Base-by-base conservation (phyloP, 1,140 invertebrate genomes). In the Anastrepha ludens region DNA sequence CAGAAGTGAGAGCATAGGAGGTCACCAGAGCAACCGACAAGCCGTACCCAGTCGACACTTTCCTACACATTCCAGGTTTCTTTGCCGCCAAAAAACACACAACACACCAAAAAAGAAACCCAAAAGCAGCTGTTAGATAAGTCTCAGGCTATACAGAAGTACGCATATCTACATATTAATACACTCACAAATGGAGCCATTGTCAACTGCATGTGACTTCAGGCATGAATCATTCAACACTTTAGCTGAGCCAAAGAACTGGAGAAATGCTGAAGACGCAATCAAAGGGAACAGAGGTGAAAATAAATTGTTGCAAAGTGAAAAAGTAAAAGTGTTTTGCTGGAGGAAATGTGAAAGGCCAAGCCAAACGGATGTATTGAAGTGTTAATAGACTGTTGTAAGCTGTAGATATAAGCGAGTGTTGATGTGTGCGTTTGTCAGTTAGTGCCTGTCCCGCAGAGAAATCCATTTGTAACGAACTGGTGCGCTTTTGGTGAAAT, bases 241-340 rank as follows among this genome's bases (percentile, higher is more conserved):
- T 47, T 74, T 41, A 74, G 67, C 44, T 44, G 67, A 47, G 7
- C 67, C 67, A 41, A 74, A 74, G 67, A 74, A 47, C 39, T 15
- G 67, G 41, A 47, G 13, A 74, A 44, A 55, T 55, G 11, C 11
- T 55, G 6, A 47, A 47, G 64, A 20, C 64, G 20, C 64, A 20
- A 20, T 20, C 29, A 20, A 65, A 9, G 64, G 65, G 8, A 20
- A 67, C 50, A 74, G 15, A 44, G 17, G 44, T 44, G 67, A 41
- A 67, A 67, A 29, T 29, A 1, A 67, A 44, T 74, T 44, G 67
- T 67, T 44, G 41, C 67, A 74, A 74, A 74, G 13, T 74, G 67
- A 17, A 47, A 74, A 74, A 74, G 67, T 74, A 74, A 74, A 74
- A 74, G 67, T 74, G 41, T 74, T 70, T 70, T 70, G 67, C 41